Evolutionary conservation across 2,797 vertebrate genomes (phyloP), one percentile per base, ranked within the genome.

Genomic region (Gambusia yucatana): DNA sequence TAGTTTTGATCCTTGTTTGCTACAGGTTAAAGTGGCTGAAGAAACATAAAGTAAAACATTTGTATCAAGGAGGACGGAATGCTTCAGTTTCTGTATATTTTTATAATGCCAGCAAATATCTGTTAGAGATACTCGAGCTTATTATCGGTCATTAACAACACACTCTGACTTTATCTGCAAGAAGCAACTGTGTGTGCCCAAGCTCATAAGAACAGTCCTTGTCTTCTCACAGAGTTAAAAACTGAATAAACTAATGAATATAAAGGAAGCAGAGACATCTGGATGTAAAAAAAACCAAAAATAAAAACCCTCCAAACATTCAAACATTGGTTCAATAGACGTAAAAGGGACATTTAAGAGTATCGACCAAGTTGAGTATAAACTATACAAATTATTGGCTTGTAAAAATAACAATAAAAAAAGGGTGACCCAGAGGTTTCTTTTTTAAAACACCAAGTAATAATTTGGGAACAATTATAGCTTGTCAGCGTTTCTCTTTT

Each of bases 401-500:
- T 36, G 72, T 41, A 47, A 75, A 76, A 47, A 13, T 46, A 52
- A 17, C 3, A 75, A 59, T 50, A 50, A 50, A 50, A 48, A 50
- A 50, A 50, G 75, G 77, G 83, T 84, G 78, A 90, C 79, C 82
- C 48, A 77, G 79, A 82, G 75, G 14, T 82, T 50, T 83, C 73
- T 55, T 82, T 73, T 52, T 52, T 25, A 82, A 87, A 88, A 78
- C 76, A 14, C 55, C 76, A 85, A 89, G 86, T 83, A 86, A 88
- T 84, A 78, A 74, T 55, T 87, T 39, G 52, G 77, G 75, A 82
- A 70, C 75, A 87, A 81, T 82, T 79, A 90, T 83, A 48, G 70
- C 41, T 25, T 81, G 77, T 77, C 82, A 78, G 73, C 77, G 48
- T 84, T 83, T 76, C 77, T 44, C 4, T 44, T 6, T 7, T 4